Evolutionary conservation across 2,113 vertebrate genomes (phyloP), one percentile per base, ranked within the genome.

Genomic region (Petrocephalus microphthalmus): DNA sequence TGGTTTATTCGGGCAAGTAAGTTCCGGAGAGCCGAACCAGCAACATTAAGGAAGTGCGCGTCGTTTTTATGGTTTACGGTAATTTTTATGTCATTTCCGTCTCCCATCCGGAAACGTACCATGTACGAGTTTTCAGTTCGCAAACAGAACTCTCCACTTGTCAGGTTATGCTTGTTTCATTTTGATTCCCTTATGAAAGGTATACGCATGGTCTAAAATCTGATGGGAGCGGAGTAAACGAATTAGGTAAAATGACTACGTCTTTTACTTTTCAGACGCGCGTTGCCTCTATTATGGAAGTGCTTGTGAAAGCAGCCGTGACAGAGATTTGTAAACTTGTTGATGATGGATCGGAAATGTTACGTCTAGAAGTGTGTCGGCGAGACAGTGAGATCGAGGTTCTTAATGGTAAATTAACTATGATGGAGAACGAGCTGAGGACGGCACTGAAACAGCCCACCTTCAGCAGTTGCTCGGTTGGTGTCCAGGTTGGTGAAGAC

Each of bases 251-350:
- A 88, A 93, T 94, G 91, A 91, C 91, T 19, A 91, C 88, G 88
- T 91, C 90, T 60, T 93, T 89, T 86, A 91, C 92, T 89, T 94
- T 95, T 90, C 94, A 95, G 89, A 94, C 78, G 88, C 94, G 94
- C 88, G 88, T 96, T 49, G 87, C 90, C 5, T 90, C 91, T 0
- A 92, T 96, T 74, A 92, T 96, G 94, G 94, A 95, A 82, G 91
- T 93, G 89, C 88, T 95, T 13, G 92, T 93, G 8, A 93, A 94
- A 84, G 90, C 94, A 5, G 95, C 95, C 7, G 94, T 95, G 71
- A 22, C 93, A 15, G 95, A 96, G 56, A 94, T 96, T 87, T 89
- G 92, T 17, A 92, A 93, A 29, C 90, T 96, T 89, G 95, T 94
- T 91, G 94, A 95, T 88, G 94, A 95, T 89, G 94, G 91, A 3